Evolutionary conservation across 2,888 invertebrate genomes (phyloP), one percentile per base, ranked within the genome.

Genomic region (Ophion obscuratus): DNA sequence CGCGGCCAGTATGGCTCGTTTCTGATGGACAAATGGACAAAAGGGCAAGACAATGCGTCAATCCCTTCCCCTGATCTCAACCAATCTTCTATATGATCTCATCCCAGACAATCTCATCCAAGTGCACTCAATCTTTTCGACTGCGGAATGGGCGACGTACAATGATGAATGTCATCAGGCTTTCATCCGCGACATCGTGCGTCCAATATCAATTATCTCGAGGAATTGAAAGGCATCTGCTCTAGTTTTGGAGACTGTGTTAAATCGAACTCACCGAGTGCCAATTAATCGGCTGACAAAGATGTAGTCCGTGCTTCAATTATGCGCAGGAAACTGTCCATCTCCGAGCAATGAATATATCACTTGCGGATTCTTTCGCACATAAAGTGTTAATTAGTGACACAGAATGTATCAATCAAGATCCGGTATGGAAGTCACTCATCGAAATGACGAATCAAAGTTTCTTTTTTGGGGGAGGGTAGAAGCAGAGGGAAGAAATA

Each of bases 21-120:
- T 20, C 47, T 20, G 61, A 61, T 79, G 47, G 47, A 79, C 79
- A 47, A 70, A 79, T 57, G 77, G 53, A 66, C 70, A 9, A 7
- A 47, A 5, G 31, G 61, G 24, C 9, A 70, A 44, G n/a, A 68
- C 31, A 31, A 27, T 53, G 47, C 67, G 20, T 40, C 17, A 44
- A 68, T 74, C 27, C 20, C 10, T 10, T 53, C 11, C 57, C 17
- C 53, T 57, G 27, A 53, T 53, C 53, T 14, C 53, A 27, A 2
- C 20, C 44, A 20, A 31, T n/a, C 31, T 36, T n/a, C 14, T 66
- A 11, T 66, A 11, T 20, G 9, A 14, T 70, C 70, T 70, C 31
- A 0, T 5, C 17, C 7, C 24, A 7, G 61, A 20, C 61, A 20
- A 24, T 53, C 61, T 20, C 24, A 61, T 24, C 61, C 9, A 61